These are phyloP conservation scores for Malaclemys terrapin DNA, from an alignment of 2,113 vertebrate genomes.

Conservation along the genomic window DNA sequence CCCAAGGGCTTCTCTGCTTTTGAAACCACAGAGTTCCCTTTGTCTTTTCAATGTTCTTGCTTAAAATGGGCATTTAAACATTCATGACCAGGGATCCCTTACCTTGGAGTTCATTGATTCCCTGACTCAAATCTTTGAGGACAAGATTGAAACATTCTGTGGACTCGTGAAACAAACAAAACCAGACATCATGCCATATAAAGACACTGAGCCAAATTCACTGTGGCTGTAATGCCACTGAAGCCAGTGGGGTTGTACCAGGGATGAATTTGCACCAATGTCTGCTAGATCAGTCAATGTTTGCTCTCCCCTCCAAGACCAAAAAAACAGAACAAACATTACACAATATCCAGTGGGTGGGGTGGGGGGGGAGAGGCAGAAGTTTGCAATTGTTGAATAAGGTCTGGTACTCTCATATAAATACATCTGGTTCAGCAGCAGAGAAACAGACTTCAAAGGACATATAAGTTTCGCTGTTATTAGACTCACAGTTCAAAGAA, in stretches of 20 bases:
- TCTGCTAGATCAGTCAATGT: fast-evolving
- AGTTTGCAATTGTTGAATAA: not conserved
- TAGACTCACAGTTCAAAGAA: constrained; percentile 68
- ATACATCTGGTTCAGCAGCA: constrained; percentile 59
- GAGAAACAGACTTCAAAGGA: constrained; percentile 68
- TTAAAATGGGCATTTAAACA: not conserved
- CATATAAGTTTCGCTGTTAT: constrained; percentile 32
- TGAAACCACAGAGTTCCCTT: not conserved
- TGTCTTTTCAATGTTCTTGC: not conserved
- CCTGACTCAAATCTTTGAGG: not conserved
- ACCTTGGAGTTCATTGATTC: not conserved
- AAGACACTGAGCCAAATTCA: fast-evolving
- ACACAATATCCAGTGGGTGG: not conserved
- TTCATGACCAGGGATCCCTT: fast-evolving
- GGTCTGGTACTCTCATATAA: constrained; percentile 51
- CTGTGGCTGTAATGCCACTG: not conserved
- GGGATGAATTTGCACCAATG: not conserved
- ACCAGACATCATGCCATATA: not conserved
- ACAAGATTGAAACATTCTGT: not conserved
- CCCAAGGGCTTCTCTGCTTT: fast-evolving
- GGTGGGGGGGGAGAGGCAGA: not conserved
- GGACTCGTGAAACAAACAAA: not conserved
- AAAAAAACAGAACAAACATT: not conserved
- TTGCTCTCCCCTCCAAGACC: not conserved
- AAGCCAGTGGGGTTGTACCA: not conserved